Base-by-base conservation (phyloP, 1,140 invertebrate genomes). In the Lepidotrigona ventralis region DNA sequence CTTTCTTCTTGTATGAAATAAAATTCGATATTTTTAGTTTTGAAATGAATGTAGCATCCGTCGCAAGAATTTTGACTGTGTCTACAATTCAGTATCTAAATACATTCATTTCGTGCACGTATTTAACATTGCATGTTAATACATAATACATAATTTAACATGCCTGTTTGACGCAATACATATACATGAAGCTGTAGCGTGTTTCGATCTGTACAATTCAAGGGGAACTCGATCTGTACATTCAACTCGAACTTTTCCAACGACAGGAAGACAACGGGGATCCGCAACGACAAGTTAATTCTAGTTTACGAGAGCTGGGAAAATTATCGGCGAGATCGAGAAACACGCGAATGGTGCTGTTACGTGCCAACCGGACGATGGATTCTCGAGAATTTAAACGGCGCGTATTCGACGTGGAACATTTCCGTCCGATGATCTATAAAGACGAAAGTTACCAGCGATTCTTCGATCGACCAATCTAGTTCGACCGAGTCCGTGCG, bases 381-480 rank as follows among this genome's bases (percentile, higher is more conserved):
- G 14, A 39, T 15, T 5, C 29, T 8, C 19, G 29, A 51, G 54
- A 75, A 56, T 76, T 81, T 81, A 76, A 81, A 56, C 29, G 60
- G 12, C 23, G 17, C 72, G 53, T 53, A 46, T 75, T 56, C 72
- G 72, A 76, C 54, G 64, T 70, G 58, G 8, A 46, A 78, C 84
- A 86, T 84, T 87, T 86, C 85, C 63, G 76, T n/a, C 29, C 56
- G 58, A 68, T 86, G 86, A 86, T 87, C 75, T 86, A 86, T 72
- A 74, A 87, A 87, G 81, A 83, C 72, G 69, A 33, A 46, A 79
- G 69, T 79, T 74, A 77, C 63, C 84, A 86, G 75, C 79, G 70
- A 56, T 23, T 46, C 6, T n/a, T 60, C 39, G 33, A 51, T 58
- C 68, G n/a, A 29, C 66, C 71, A 39, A 81, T 80, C 69, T 53